Evolutionary conservation across 2,797 vertebrate genomes (phyloP).

Genomic region (Eremophila alpestris): DNA sequence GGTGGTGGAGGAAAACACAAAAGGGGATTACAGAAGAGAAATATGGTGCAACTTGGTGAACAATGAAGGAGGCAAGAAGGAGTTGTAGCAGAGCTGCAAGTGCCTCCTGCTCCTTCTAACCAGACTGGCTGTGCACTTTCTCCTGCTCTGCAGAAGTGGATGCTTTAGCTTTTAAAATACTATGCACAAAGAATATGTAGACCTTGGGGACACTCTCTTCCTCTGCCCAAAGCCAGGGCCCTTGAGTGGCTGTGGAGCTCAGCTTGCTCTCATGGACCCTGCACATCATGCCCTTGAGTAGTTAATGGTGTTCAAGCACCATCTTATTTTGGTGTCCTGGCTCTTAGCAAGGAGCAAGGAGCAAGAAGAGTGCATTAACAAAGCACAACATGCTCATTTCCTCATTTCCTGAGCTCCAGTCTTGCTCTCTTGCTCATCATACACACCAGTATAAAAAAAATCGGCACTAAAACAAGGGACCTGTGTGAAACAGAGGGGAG

Average conservation of each 20-base stretch:
- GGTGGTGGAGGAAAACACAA: not conserved
- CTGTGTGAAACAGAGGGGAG: not conserved
- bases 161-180: not conserved
- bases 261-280: not conserved
- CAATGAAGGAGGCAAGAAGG: not conserved
- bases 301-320: not conserved
- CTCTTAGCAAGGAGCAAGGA: not conserved
- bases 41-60: not conserved
- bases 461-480: not conserved
- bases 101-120: not conserved
- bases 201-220: not conserved
- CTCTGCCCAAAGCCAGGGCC: rapidly evolving
- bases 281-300: rapidly evolving
- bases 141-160: not conserved
- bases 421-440: not conserved
- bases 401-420: not conserved
- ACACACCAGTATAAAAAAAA: not conserved
- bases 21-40: not conserved
- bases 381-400: not conserved
- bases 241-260: not conserved
- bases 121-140: not conserved
- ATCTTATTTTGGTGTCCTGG: not conserved
- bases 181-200: not conserved
- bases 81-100: not conserved
- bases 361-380: not conserved